Evolutionary conservation across 2,797 vertebrate species (phyloP).

Genomic region (Odontamblyopus lacepedii): DNA sequence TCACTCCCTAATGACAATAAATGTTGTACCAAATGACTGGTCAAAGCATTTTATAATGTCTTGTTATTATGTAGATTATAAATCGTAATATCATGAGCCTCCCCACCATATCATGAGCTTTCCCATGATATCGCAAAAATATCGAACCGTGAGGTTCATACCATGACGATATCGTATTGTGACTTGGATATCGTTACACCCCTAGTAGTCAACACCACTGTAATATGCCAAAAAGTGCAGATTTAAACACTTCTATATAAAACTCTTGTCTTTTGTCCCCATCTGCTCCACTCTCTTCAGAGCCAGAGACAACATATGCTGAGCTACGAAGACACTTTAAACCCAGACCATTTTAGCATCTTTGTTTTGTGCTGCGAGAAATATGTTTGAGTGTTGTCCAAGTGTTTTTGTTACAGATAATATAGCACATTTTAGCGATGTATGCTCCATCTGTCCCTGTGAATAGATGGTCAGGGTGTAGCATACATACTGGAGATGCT

Average conservation of each 20-base stretch:
- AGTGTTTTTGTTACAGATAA: constrained; percentile 7
- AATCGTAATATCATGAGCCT: too few relatives aligned
- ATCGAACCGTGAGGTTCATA: too few relatives aligned
- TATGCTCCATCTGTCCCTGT: constrained; percentile 47
- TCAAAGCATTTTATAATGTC: too few relatives aligned
- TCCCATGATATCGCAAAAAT: too few relatives aligned
- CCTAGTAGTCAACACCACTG: too few relatives aligned
- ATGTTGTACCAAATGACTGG: too few relatives aligned
- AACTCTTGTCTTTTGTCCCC: constrained; percentile 15
- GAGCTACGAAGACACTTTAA: background rate
- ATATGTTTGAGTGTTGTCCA: constrained; percentile 12
- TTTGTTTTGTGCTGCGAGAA: background rate
- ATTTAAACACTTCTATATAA: constrained; percentile 1
- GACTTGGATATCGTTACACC: too few relatives aligned
- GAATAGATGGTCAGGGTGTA: constrained; percentile 35
- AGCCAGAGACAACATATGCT: constrained; percentile 12
- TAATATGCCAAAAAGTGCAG: background rate
- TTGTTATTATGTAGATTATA: too few relatives aligned
- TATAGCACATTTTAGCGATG: constrained; percentile 24
- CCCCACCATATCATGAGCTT: too few relatives aligned
- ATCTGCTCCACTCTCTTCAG: constrained; percentile 20
- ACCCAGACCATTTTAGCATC: background rate
- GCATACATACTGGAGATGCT: constrained; percentile 57
- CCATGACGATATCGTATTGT: too few relatives aligned
- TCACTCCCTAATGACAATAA: too few relatives aligned